Base-by-base conservation (phyloP, 2,888 invertebrate species). In the Leptopilina syphax region DNA sequence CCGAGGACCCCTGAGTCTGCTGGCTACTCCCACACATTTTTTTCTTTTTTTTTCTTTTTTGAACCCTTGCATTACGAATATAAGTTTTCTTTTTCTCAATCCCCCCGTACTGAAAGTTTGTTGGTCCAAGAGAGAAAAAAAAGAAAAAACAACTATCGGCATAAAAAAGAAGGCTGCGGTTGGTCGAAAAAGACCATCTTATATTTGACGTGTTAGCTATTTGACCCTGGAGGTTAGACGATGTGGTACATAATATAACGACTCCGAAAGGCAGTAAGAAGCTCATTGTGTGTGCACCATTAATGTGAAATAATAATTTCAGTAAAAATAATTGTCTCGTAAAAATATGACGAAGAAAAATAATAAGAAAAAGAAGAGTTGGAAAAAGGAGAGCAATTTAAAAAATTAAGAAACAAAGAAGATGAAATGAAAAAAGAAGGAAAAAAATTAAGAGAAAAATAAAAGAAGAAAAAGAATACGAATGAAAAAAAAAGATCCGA, bases 151-250 rank as follows among this genome's bases (percentile, higher is more conserved):
- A 34, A 34, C 34, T 34, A 34, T 34, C 34, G 34, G 34, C 9
- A 47, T 47, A 68, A 47, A 47, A 10, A 50, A 50, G 50, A 50
- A 50, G 41, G n/a, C 68, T 24, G 68, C 44, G 68, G 47, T 68
- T 47, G 68, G 68, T 70, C 68, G 50, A 13, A 27, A 50, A 24
- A 50, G 68, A 70, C 50, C 68, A 70, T 47, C 68, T 24, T 70
- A 50, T 70, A 70, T 70, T 70, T 70, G 68, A 70, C 68, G 50
- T 70, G 68, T 70, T 70, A 70, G 68, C 68, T 70, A 70, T 70
- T 70, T 70, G 68, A 70, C 68, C 68, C 68, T 70, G 50, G 24
- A 50, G 68, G 68, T 70, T 70, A 70, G 44, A n/a, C 50, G 47
- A 18, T 70, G 68, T 50, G 24, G 68, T 70, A 70, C 68, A 70